Evolutionary conservation across 2,797 vertebrate species (phyloP).

Genomic region (Chrysocyon brachyurus): DNA sequence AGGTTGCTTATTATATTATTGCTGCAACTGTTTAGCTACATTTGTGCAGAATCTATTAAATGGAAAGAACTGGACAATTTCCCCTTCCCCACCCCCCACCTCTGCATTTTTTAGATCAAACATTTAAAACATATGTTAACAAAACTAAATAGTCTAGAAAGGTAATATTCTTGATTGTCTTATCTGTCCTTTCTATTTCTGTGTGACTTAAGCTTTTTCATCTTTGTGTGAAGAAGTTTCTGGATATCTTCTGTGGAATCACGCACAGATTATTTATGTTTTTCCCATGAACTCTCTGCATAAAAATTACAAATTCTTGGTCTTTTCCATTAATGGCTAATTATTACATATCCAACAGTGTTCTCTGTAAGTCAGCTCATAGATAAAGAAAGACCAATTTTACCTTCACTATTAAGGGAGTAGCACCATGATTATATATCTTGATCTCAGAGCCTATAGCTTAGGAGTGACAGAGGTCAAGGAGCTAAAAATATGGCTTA

Average conservation of each 20-base stretch:
- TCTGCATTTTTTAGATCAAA: slow-evolving; percentile 26
- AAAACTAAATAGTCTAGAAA: slow-evolving; percentile 23
- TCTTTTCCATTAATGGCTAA: not conserved
- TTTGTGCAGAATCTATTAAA: slow-evolving; percentile 4
- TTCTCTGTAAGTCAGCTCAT: not conserved
- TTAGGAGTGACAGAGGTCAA: not conserved
- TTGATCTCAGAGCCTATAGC: not conserved
- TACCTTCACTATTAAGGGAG: not conserved
- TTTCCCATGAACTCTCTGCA: not conserved
- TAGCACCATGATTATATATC: not conserved
- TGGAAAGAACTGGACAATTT: not conserved
- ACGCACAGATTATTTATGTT: not conserved
- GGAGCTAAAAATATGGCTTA: slow-evolving; percentile 16
- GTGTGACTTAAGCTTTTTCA: not conserved
- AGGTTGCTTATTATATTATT: slow-evolving; percentile 34
- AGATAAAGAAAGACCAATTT: slow-evolving; percentile 34
- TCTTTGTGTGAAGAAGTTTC: slow-evolving; percentile 52
- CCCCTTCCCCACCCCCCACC: not conserved
- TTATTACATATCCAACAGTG: not conserved
- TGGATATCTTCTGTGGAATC: slow-evolving; percentile 21
- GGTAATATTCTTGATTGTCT: slow-evolving; percentile 29
- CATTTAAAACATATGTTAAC: not conserved
- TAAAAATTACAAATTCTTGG: slow-evolving; percentile 43
- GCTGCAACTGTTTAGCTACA: slow-evolving; percentile 1
- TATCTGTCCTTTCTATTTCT: not conserved